Evolutionary conservation across 2,113 vertebrate species (phyloP).

Genomic region (Chinchilla lanigera): DNA sequence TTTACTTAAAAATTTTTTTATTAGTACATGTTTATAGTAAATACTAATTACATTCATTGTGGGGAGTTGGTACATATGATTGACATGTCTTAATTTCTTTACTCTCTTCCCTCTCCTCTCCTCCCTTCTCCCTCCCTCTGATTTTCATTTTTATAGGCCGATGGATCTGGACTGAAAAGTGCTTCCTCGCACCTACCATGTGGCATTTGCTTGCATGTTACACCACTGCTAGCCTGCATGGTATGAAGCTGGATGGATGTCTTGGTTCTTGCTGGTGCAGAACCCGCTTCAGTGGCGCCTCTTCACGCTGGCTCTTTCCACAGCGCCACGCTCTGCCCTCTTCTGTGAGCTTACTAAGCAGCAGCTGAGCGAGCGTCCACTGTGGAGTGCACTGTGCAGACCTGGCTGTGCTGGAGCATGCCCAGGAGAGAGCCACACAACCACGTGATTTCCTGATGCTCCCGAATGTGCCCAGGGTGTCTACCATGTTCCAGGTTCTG

Average conservation of each 20-base stretch:
- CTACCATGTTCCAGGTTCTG: not conserved
- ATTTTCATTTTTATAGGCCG: not conserved
- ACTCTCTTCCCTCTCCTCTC: not conserved
- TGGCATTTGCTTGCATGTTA: not conserved
- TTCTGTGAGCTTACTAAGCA: not conserved
- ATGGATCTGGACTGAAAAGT: not conserved
- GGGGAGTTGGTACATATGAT: not conserved
- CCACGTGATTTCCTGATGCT: not conserved
- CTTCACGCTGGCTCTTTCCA: not conserved
- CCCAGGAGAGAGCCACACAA: too few species aligned
- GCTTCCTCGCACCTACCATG: not conserved
- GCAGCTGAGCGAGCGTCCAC: not conserved
- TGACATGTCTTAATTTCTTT: not conserved
- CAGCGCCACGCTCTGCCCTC: accelerated
- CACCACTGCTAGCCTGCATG: not conserved
- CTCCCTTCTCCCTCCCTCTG: not conserved
- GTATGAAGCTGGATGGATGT: not conserved
- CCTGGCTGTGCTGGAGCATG: not conserved
- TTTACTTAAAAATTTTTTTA: not conserved
- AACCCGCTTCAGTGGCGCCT: not conserved
- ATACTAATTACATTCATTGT: not conserved
- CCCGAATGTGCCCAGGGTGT: not conserved
- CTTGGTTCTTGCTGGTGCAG: not conserved
- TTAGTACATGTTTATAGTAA: not conserved
- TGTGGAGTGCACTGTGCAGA: not conserved